Evolutionary conservation across 2,797 vertebrate species (phyloP), one percentile per base, ranked within the genome.

Genomic region (Esox lucius): DNA sequence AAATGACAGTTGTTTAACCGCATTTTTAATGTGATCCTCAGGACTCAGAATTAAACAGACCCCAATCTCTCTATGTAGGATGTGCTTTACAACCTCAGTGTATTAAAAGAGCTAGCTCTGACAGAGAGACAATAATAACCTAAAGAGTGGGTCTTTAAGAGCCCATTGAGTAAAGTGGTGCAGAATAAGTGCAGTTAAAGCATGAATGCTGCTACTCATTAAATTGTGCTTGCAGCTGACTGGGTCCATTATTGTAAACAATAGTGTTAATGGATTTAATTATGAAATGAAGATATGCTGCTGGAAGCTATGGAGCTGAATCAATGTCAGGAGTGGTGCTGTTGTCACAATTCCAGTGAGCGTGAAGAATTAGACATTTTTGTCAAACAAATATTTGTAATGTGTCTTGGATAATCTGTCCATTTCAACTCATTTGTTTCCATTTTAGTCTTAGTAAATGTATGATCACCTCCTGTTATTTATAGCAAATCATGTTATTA

Each of bases 121-220:
- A 69, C 73, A 80, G 46, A 75, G 69, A 82, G 80, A 80, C 74
- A 78, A 71, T 75, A 56, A 71, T 75, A 48, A 73, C 79, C 72
- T 48, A 42, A 26, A 65, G 22, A 72, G 80, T 31, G 67, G 39
- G 56, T 31, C 61, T 78, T 73, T 77, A 26, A 64, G 67, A 77
- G 48, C 49, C 33, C 51, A 71, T 65, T 73, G 67, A 73, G 69
- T 22, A 53, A 22, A 68, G 53, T 67, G 31, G 65, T 35, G 64
- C 15, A 19, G 28, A 66, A 66, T n/a, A 67, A 67, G 22, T 35
- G 64, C 8, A 33, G 42, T 35, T 53, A 48, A 17, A 19, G 22
- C 16, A 73, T 48, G 28, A 24, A 65, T 48, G 35, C 16, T 22
- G 26, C 28, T 65, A 5, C 8, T 65, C 46, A 46, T 66, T 73